Base-by-base conservation (phyloP, 2,797 vertebrate genomes). In the Parambassis ranga region DNA sequence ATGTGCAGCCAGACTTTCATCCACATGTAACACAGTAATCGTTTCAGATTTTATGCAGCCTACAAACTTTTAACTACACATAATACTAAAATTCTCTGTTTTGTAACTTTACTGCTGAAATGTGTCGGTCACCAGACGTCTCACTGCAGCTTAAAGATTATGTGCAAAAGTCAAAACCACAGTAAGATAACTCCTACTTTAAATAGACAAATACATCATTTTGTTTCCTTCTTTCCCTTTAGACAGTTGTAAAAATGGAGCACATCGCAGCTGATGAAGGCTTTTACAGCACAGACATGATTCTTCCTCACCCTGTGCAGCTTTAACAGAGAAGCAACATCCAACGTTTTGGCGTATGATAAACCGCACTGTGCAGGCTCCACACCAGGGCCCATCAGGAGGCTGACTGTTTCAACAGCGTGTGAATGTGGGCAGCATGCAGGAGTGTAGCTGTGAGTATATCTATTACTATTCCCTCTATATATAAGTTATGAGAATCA, bases 221-320 rank as follows among this genome's bases (percentile, higher is more conserved):
- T 35, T 30, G 43, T n/a, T n/a, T 41, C 8, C 7, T 43, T 49
- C 44, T 38, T 76, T 75, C 68, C 52, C 59, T 83, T 82, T 65
- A 56, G 14, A 69, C 63, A 5, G 19, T 28, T 28, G 35, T 36
- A 61, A 52, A 65, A 67, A 69, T 4, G 30, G 42, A 53, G 35
- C 33, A 60, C 9, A 37, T 35, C 22, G 61, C 60, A 47, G 36
- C 44, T 42, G 33, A 61, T 53, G 42, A 24, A 68, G 46, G 15
- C n/a, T n/a, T 28, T 15, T 9, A 72, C 32, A 15, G 3, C 64
- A 56, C 56, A 42, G 49, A 58, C 30, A 15, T 36, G 60, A 75
- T 26, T 47, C 43, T 56, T 42, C 1, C 31, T n/a, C 24, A 13
- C 37, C n/a, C 41, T 10, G 15, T 24, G 62, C 6, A 30, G 44